Evolutionary conservation across 92 coral and sea anemone species (phyloP).

Genomic region (Diadumene lineata): DNA sequence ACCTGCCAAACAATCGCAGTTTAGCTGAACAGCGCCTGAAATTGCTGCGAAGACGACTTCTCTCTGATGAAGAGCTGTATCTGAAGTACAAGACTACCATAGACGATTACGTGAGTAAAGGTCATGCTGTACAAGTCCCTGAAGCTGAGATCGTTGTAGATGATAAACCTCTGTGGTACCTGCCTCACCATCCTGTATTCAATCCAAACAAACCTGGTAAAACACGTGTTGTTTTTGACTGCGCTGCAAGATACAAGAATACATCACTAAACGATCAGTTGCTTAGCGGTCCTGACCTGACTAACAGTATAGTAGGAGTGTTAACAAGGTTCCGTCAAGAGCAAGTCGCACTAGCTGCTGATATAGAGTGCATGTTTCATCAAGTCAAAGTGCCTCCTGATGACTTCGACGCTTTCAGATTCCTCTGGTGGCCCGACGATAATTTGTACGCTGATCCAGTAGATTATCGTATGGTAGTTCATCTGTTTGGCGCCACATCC

Average conservation of each 20-base stretch:
- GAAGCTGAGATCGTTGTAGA: conserved; percentile 4
- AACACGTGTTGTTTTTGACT: conserved; percentile 57
- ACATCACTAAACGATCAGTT: conserved; percentile 47
- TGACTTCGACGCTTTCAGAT: conserved; percentile 33
- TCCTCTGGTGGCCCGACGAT: conserved; percentile 49
- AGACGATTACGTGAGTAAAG: conserved; percentile 41
- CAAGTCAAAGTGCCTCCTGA: conserved; percentile 28
- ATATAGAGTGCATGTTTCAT: conserved; percentile 37
- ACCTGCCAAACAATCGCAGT: conserved; percentile 43
- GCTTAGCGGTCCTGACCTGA: conserved; percentile 57
- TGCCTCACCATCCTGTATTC: conserved; percentile 63
- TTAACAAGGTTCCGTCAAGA: conserved; percentile 50
- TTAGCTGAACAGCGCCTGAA: conserved; percentile 36
- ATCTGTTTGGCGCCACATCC: conserved; percentile 35
- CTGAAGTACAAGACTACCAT: conserved; percentile 35
- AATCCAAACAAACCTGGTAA: conserved; percentile 54
- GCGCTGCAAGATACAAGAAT: conserved; percentile 43
- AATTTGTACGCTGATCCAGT: conserved; percentile 9
- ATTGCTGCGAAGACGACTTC: conserved; percentile 23
- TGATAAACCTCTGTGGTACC: conserved; percentile 33
- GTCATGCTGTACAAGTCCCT: conserved; percentile 42
- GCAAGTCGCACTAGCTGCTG: conserved; percentile 12
- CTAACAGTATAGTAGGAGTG: conserved; percentile 49
- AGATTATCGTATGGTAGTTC: conserved; percentile 36
- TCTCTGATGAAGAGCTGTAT: conserved; percentile 35